Evolutionary conservation across 1,140 invertebrate genomes (phyloP), one percentile per base, ranked within the genome.

Genomic region (Hormaphis cornu): DNA sequence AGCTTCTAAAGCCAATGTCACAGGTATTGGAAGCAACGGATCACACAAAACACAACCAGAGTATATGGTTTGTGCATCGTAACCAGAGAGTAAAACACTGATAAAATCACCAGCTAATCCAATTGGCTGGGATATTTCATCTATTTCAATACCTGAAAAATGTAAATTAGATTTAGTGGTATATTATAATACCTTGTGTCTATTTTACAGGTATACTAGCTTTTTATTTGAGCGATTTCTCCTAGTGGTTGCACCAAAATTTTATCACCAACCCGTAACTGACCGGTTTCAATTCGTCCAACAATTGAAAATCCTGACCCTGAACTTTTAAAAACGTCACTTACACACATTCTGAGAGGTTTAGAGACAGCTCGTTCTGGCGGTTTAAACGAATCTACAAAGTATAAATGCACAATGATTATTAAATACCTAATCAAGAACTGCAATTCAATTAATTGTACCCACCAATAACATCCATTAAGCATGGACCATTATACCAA

Each of bases 81-180:
- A 83, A 37, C 92, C 92, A 8, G 86, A 83, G 9, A 99, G 74
- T 9, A 88, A 91, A 0, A 97, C 77, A 30, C 85, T 84, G 0
- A 91, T 86, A 79, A 95, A 91, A 80, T 99, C 96, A 30, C 96
- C 97, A 72, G 96, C 95, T 83, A 97, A 98, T 1, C 86, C 91
- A 72, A 86, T 86, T 70, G 81, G 82, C 48, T 82, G 81, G 1
- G 84, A 75, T 24, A 83, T 74, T 44, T 97, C 91, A 77, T 95
- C 91, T 33, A 91, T 85, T 26, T 78, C 77, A 28, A 87, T 76
- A 75, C 79, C 85, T 87, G 70, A 76, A 75, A 71, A 73, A 72
- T 71, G 69, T 59, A 69, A 50, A n/a, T n/a, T n/a, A n/a, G n/a
- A n/a, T n/a, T n/a, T n/a, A n/a, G n/a, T n/a, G n/a, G n/a, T n/a